Base-by-base conservation (phyloP, 1,140 invertebrate species). In the Phortica variegata region DNA sequence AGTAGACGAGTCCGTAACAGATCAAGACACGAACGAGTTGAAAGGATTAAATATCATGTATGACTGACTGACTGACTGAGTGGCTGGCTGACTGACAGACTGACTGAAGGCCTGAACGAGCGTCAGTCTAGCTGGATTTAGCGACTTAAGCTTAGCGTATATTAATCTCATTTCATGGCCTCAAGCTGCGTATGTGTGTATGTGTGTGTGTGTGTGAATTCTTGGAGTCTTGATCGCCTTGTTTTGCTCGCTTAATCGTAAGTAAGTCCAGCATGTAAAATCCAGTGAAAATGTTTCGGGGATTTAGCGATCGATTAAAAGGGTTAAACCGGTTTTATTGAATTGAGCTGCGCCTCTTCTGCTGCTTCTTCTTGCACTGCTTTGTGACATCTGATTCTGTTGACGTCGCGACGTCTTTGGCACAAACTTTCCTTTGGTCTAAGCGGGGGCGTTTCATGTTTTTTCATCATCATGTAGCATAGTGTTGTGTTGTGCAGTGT, bases 121-220 rank as follows among this genome's bases (percentile, higher is more conserved):
- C 34, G 10, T 21, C 5, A n/a, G 33, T 34, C 43, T 48, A 56
- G 48, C 53, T 56, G 36, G 13, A 4, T 15, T 15, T 10, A 7
- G 15, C 45, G 53, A 54, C 59, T 50, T 52, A 62, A 46, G 63
- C 59, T 66, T 62, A 66, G 63, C 57, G 63, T 54, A 65, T 49
- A 68, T 68, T 68, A 68, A 68, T 68, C 63, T 60, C 46, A 60
- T 60, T 65, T 68, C 63, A 57, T 53, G 54, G 56, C 47, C 43
- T 63, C 51, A 50, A 43, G 50, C 51, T 46, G 50, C 15, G 51
- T 10, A n/a, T n/a, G n/a, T n/a, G n/a, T n/a, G n/a, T n/a, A n/a
- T n/a, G n/a, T 16, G 29, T 6, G 5, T 31, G 16, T 15, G 10
- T n/a, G 10, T 36, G 44, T 33, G 20, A 23, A 10, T 1, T 18